Evolutionary conservation across 2,888 invertebrate species (phyloP).

Genomic region (Drosophila barbarae): DNA sequence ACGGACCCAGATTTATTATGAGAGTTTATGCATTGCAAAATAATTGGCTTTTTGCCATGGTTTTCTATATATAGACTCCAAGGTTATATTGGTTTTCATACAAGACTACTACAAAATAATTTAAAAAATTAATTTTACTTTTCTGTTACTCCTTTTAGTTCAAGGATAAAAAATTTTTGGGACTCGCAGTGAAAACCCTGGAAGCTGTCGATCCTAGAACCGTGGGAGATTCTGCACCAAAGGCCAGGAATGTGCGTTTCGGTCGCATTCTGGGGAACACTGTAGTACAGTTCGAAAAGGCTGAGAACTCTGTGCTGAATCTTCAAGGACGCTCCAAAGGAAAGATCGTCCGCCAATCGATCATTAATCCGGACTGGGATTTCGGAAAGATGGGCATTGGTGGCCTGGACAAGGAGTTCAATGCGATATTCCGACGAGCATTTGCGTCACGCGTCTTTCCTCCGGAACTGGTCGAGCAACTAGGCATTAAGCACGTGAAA

Average conservation of each 20-base stretch:
- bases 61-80: neutral
- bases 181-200: conserved; percentile 90
- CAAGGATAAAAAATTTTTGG: conserved; percentile 92
- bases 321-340: conserved; percentile 94
- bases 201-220: conserved; percentile 92
- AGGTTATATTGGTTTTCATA: neutral
- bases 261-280: conserved; percentile 94
- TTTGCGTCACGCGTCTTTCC: conserved; percentile 99
- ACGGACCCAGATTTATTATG: neutral
- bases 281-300: conserved; percentile 95
- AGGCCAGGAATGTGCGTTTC: conserved; percentile 87
- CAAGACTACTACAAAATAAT: no score
- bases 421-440: conserved; percentile 98
- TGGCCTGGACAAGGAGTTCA: conserved; percentile 98
- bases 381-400: conserved; percentile 99
- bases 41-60: conserved; percentile 5
- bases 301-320: conserved; percentile 93
- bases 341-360: conserved; percentile 86
- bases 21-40: neutral
- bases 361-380: conserved; percentile 99
- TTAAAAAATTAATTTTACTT: neutral
- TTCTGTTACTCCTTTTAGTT: conserved; percentile 81
- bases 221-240: conserved; percentile 87
- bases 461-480: conserved; percentile 96
- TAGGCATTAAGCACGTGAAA: conserved; percentile 98